Conservation (phyloP, 2,113 vertebrate genomes). For the Muscicapa adusta region DNA sequence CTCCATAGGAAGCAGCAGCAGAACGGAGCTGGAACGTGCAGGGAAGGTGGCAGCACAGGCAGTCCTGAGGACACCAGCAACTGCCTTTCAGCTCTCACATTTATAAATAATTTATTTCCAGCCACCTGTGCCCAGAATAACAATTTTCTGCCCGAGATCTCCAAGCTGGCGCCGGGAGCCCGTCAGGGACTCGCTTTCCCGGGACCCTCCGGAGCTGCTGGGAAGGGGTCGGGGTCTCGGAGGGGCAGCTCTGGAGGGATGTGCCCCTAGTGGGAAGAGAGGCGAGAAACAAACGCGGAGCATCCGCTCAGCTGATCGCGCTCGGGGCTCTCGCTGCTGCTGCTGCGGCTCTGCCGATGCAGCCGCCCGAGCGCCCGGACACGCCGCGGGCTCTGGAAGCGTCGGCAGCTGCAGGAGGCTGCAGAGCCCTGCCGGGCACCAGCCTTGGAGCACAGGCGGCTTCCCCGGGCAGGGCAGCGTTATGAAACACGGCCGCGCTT, state of each 20-base stretch:
- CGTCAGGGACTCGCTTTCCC: not conserved
- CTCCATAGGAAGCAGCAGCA: not conserved
- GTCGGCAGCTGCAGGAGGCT: not conserved
- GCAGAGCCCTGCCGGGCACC: not conserved
- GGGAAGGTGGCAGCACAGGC: not conserved
- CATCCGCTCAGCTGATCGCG: not conserved
- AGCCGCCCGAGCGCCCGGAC: not conserved
- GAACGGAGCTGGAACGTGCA: not conserved
- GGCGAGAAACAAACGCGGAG: not conserved
- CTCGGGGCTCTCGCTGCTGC: not conserved
- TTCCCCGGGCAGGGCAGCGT: not conserved
- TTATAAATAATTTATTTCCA: conserved; percentile 24
- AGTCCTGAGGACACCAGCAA: not conserved
- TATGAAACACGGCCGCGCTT: not conserved
- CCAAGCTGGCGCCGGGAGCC: not conserved
- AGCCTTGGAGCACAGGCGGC: not conserved
- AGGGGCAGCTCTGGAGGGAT: not conserved
- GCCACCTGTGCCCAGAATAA: conserved; percentile 27
- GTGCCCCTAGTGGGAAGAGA: conserved; percentile 15
- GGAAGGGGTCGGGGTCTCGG: not conserved
- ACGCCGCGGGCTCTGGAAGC: not conserved
- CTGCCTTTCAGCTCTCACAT: not conserved
- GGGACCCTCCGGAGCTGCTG: not conserved
- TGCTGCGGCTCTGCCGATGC: not conserved
- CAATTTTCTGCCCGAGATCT: not conserved